Base-by-base conservation (phyloP, 1,140 invertebrate genomes). In the Leptoteleia sp. region DNA sequence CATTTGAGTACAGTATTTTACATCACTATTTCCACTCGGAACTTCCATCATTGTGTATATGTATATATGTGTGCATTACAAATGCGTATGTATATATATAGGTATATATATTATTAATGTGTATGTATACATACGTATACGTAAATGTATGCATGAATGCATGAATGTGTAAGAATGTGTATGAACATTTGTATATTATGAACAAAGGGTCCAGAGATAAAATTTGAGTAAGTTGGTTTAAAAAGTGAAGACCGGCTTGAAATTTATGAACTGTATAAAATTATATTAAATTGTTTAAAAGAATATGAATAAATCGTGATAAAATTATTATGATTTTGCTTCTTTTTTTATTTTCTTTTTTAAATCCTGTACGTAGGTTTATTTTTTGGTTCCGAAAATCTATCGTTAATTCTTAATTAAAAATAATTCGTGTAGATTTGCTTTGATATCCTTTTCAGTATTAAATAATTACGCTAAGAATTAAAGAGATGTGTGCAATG, bases 181-280 rank as follows among this genome's bases (percentile, higher is more conserved):
- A 8, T 47, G 54, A n/a, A 38, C 4, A 12, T 71, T 71, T 71
- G 54, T 71, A 71, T 61, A 71, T 57, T 71, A 59, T 71, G 65
- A 70, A 59, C 33, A 42, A 33, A 48, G 45, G 27, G 40, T 59
- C 43, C 42, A 71, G 38, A 38, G 43, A 37, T 43, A 38, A 31
- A 3, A 40, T 50, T 70, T 16, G 12, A 59, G 33, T 17, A 47
- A 55, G 52, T 55, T 71, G 67, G 27, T 52, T 61, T 33, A 27
- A 47, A 19, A 59, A 13, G 7, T 19, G 5, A 38, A 45, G 35
- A 68, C 64, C 33, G 19, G 50, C 40, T 68, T 68, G 25, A 8
- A 15, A 68, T 54, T 68, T 68, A 52, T 47, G 33, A 57, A 68
- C 29, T 68, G 64, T 68, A 68, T 68, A 55, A 68, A 68, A 68